Base-by-base conservation (phyloP, 64 coral and sea anemone species). In the Acropora yongei region DNA sequence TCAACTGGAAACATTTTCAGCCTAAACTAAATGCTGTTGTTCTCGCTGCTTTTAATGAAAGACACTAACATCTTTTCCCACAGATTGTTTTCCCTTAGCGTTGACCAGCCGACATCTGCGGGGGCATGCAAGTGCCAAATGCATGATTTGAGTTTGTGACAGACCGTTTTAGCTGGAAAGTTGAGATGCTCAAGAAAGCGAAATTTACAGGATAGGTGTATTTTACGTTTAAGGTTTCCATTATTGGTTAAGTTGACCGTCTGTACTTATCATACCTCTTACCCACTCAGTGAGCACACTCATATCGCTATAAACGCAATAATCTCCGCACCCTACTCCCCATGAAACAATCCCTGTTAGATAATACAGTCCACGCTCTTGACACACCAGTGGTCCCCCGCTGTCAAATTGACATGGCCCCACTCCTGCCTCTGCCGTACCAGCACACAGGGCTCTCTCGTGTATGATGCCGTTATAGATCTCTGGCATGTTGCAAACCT, bases 321-420 rank as follows among this genome's bases (percentile, higher is more conserved):
- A 86, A 44, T 78, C 71, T 68, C 77, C 90, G 45, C 90, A 92
- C 20, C 90, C 90, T 50, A 92, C 79, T 40, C 81, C 90, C 57
- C 74, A 92, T 13, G 90, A 92, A 71, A 92, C 90, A 9, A 92
- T 47, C 4, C 90, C 90, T 48, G 53, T 68, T 40, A 92, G 55
- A 18, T 78, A 92, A 82, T 74, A 92, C 42, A 92, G 42, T 41
- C 90, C 90, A 76, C n/a, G 16, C 44, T 92, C 90, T 51, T 84
- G 74, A 19, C 90, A 92, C 4, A 82, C 82, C 55, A 92, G 71
- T 58, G 90, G 90, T 78, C 90, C 90, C 42, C 90, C 90, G 76
- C 90, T 92, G 30, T 92, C 90, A 77, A 86, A 92, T 49, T 92
- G 90, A 43, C 90, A 92, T 11, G 90, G 90, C 12, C 90, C 90